phyloP scores from a whole-genome alignment of 2,797 vertebrate genomes.

The Oryzias sinensis region DNA sequence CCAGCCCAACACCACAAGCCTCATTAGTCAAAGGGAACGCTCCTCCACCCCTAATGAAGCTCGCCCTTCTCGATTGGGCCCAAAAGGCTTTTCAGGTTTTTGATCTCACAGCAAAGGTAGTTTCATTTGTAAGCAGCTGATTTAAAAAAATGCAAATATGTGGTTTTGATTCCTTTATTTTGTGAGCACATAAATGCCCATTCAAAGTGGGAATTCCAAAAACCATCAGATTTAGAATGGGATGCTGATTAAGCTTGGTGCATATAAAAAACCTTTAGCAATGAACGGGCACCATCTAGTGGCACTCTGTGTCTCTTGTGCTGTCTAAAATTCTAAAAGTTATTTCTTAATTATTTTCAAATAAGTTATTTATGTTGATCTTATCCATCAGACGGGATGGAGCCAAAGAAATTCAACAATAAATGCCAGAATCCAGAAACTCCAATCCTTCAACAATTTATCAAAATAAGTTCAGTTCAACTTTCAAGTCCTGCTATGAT shows the following conservation, averaged over 20 bases:
- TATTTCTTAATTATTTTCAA: no score
- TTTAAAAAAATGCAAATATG: no score
- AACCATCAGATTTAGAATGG: slow-evolving; percentile 19
- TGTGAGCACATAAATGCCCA: slow-evolving; percentile 17
- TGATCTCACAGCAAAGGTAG: slow-evolving; percentile 47
- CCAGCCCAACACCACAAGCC: slow-evolving; percentile 73
- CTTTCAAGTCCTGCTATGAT: no score
- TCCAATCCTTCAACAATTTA: no score
- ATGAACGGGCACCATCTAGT: slow-evolving; percentile 59
- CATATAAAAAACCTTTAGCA: slow-evolving; percentile 7
- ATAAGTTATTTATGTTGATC: no score
- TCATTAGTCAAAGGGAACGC: slow-evolving; percentile 68
- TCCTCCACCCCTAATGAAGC: slow-evolving; percentile 72
- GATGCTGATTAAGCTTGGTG: slow-evolving; percentile 10
- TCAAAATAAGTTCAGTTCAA: no score
- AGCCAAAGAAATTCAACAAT: no score
- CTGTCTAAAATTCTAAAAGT: not conserved
- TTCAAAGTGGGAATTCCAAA: slow-evolving; percentile 20
- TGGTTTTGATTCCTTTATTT: no score
- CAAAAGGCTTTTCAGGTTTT: slow-evolving; percentile 48
- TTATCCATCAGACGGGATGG: no score
- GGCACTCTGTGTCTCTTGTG: slow-evolving; percentile 13
- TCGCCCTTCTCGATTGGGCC: slow-evolving; percentile 51
- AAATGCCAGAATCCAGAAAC: no score
- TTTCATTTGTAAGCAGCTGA: slow-evolving; percentile 29